phyloP scores from a whole-genome alignment of 2,888 invertebrate genomes.

The Tipula lateralis region DNA sequence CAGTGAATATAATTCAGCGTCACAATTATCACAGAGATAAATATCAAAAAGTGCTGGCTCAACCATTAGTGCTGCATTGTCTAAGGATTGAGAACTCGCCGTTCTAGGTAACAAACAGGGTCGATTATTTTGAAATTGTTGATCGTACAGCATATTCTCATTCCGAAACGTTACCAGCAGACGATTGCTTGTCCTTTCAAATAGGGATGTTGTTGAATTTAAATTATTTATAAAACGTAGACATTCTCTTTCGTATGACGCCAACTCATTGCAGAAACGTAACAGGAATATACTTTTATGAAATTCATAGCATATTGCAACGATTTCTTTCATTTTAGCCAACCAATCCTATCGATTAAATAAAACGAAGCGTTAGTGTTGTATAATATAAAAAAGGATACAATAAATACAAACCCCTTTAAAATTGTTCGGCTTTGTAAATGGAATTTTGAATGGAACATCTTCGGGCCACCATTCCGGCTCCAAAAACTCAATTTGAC shows the following conservation, averaged over 20 bases:
- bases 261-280: conserved; percentile 64
- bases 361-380: background rate
- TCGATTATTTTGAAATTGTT: conserved; percentile 44
- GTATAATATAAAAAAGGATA: conserved; percentile 27
- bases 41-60: conserved; percentile 60
- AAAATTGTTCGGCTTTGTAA: conserved; percentile 54
- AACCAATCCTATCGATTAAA: conserved; percentile 53
- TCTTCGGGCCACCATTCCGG: conserved; percentile 70
- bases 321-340: conserved; percentile 58
- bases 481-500: conserved; percentile 49
- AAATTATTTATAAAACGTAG: conserved; percentile 66
- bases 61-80: conserved; percentile 50
- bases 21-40: conserved; percentile 70
- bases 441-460: conserved; percentile 60
- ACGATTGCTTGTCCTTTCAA: conserved; percentile 59
- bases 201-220: conserved; percentile 68
- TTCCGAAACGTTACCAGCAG: conserved; percentile 70
- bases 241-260: conserved; percentile 59
- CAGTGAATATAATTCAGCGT: conserved; percentile 62
- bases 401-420: conserved; percentile 46
- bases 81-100: conserved; percentile 40
- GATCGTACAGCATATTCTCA: conserved; percentile 58
- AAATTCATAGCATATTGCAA: conserved; percentile 64
- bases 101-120: conserved; percentile 51
- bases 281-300: conserved; percentile 67